These are phyloP conservation scores for Drosophila percnosoma DNA, from an alignment of 2,888 invertebrate species.

Conservation along the genomic window DNA sequence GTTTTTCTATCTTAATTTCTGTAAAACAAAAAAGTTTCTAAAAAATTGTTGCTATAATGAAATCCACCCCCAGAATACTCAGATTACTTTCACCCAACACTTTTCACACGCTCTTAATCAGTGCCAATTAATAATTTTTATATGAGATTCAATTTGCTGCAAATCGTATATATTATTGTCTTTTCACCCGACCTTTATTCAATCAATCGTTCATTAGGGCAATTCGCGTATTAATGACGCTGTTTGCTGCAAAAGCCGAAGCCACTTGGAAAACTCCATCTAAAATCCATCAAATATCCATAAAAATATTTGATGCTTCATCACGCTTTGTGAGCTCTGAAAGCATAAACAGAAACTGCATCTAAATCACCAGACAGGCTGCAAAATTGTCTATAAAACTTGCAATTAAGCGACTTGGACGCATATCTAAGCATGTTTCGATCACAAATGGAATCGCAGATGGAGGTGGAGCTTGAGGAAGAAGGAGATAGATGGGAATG, in stretches of 20 bases:
- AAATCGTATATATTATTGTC: conserved; percentile 29
- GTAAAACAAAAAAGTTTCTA: neutral
- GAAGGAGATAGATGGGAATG: conserved; percentile 21
- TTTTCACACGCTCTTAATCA: conserved; percentile 20
- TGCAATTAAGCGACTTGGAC: conserved; percentile 73
- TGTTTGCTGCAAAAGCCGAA: conserved; percentile 55
- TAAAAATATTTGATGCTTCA: conserved; percentile 54
- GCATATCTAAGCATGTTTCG: conserved; percentile 70
- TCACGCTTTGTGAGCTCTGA: conserved; percentile 24
- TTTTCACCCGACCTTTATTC: conserved; percentile 31
- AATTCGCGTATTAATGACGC: conserved; percentile 63
- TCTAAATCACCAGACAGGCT: conserved; percentile 37
- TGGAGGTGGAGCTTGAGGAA: conserved; percentile 14
- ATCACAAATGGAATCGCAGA: conserved; percentile 29
- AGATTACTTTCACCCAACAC: conserved; percentile 19
- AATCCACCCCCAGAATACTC: neutral
- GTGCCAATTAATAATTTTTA: conserved; percentile 31
- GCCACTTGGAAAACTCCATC: conserved; percentile 42
- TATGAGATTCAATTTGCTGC: conserved; percentile 40
- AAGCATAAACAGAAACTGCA: conserved; percentile 31
- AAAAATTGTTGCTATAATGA: neutral
- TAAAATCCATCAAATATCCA: conserved; percentile 61
- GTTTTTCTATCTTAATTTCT: neutral
- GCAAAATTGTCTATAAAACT: conserved; percentile 73
- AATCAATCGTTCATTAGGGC: conserved; percentile 45